These are phyloP conservation scores for Pseudococcus longispinus DNA, from an alignment of 2,888 invertebrate genomes.

Conservation along the genomic window DNA sequence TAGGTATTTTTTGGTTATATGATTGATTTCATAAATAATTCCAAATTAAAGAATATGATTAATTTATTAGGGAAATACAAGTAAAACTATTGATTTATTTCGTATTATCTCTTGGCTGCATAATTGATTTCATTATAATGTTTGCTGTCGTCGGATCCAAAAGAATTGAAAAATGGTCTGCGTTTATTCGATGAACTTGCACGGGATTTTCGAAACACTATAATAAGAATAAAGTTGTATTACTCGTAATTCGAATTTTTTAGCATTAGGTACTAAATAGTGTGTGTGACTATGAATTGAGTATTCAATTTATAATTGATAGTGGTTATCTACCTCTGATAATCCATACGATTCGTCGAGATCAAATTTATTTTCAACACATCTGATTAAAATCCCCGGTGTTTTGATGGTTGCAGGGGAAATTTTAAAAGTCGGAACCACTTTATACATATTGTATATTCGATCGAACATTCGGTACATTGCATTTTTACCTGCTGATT, in stretches of 20 bases:
- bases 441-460: not conserved
- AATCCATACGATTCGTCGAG: not conserved
- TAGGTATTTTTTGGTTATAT: too few species aligned
- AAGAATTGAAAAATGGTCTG: constrained; percentile 75
- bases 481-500: not conserved
- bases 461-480: not conserved
- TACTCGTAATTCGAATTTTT: too few species aligned
- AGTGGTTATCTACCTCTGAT: not conserved
- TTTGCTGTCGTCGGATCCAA: constrained; percentile 71
- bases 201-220: constrained; percentile 68
- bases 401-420: not conserved
- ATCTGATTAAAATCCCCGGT: not conserved
- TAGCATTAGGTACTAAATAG: too few species aligned
- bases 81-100: too few species aligned
- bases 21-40: too few species aligned
- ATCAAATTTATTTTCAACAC: not conserved
- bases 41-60: too few species aligned
- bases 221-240: constrained; percentile 55
- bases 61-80: too few species aligned
- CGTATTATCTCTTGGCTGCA: too few species aligned
- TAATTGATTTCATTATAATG: constrained; percentile 69
- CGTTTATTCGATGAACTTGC: constrained; percentile 72
- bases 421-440: not conserved
- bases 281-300: too few species aligned
- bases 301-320: too few species aligned